These are phyloP conservation scores for Zelleria hepariella DNA, from an alignment of 2,888 invertebrate species.

Conservation along the genomic window DNA sequence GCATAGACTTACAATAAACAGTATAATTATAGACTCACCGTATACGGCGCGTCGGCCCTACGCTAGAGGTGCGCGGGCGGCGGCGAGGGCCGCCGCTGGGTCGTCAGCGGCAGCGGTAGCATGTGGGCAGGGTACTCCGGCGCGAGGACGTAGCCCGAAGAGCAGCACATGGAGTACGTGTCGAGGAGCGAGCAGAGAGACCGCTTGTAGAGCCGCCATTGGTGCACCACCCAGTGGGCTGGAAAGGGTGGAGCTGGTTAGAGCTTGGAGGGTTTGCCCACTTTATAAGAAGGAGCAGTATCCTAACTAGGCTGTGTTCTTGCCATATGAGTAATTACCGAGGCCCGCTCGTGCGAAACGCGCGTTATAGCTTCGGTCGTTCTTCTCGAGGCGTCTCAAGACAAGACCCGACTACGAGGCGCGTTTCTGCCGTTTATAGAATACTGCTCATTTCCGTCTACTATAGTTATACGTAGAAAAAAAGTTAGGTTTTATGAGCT, in stretches of 20 bases:
- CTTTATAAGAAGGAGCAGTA: neutral
- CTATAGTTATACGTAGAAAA: too few relatives aligned
- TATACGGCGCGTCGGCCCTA: slow-evolving; percentile 35
- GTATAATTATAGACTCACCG: neutral
- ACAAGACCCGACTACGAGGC: too few relatives aligned
- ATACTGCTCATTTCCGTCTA: too few relatives aligned
- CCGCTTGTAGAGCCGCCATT: slow-evolving; percentile 63
- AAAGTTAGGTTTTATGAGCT: too few relatives aligned
- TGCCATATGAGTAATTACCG: too few relatives aligned
- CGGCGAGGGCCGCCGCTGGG: slow-evolving; percentile 44
- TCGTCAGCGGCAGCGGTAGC: slow-evolving; percentile 51
- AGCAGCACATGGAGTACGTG: slow-evolving; percentile 50
- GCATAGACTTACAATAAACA: too few relatives aligned
- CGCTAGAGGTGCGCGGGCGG: slow-evolving; percentile 68
- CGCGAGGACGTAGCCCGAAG: slow-evolving; percentile 54
- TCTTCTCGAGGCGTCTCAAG: too few relatives aligned
- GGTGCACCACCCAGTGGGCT: slow-evolving; percentile 61
- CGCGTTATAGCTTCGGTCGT: too few relatives aligned
- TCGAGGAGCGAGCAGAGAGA: slow-evolving; percentile 58
- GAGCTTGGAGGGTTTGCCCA: neutral
- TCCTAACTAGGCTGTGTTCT: too few relatives aligned
- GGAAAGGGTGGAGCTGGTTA: slow-evolving; percentile 15
- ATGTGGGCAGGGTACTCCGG: slow-evolving; percentile 50
- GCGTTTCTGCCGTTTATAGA: too few relatives aligned
- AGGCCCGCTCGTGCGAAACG: too few relatives aligned